Percentiles rank a stretch among this genome's conserved stretches.
Evolutionary conservation across 1,140 invertebrate species (phyloP).

Genomic region (Agrypnia vestita): DNA sequence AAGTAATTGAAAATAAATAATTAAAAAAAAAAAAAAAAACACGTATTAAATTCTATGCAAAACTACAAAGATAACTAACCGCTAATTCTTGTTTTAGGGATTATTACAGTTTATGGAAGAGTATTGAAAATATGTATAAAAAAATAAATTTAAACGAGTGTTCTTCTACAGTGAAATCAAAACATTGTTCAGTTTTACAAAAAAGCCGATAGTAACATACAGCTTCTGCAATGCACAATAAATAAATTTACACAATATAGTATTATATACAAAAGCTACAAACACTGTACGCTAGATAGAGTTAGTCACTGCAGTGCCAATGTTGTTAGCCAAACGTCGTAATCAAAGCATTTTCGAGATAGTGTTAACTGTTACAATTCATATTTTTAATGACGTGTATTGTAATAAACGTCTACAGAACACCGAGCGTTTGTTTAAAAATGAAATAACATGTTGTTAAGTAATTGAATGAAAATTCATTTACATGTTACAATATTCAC

Average conservation of each 20-base stretch:
- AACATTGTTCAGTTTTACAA: slow-evolving; percentile 2
- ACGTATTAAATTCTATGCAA: not conserved
- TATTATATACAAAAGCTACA: slow-evolving; percentile 44
- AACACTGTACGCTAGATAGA: not conserved
- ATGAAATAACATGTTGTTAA: too few relatives aligned
- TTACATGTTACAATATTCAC: too few relatives aligned
- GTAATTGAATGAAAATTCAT: too few relatives aligned
- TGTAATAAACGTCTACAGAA: too few relatives aligned
- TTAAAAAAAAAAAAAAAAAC: slow-evolving; percentile 2
- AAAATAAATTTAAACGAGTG: slow-evolving; percentile 8
- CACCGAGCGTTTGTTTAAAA: too few relatives aligned
- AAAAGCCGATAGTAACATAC: not conserved
- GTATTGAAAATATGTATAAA: not conserved
- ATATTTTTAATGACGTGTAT: too few relatives aligned
- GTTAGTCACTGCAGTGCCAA: not conserved
- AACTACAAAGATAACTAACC: not conserved
- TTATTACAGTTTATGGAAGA: not conserved
- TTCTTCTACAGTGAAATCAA: slow-evolving; percentile 18
- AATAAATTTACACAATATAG: slow-evolving; percentile 28
- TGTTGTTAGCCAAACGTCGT: slow-evolving; percentile 11
- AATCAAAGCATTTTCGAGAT: not conserved
- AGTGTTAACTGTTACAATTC: too few relatives aligned
- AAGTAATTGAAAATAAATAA: slow-evolving; percentile 3
- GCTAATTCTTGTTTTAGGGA: not conserved
- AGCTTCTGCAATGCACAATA: slow-evolving; percentile 27